Base-by-base conservation (phyloP, 2,888 invertebrate species). In the Synanthedon formicaeformis region DNA sequence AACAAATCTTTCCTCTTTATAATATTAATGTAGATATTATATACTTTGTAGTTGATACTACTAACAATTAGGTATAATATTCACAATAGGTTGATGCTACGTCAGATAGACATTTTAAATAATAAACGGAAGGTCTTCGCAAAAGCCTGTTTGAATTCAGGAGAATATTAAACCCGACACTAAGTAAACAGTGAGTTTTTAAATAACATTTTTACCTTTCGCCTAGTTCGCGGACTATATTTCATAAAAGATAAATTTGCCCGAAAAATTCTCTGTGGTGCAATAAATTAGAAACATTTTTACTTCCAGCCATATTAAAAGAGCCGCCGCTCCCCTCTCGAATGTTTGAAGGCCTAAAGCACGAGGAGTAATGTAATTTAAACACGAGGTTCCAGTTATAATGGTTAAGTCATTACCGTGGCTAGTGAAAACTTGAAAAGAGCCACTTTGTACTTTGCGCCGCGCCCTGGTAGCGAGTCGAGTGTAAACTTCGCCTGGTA, bases 201-300 rank as follows among this genome's bases (percentile, higher is more conserved):
- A 57, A n/a, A 45, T 57, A 58, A 62, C 64, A 66, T 58, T 64
- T 61, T 65, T 63, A 23, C 49, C 49, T 49, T 49, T 49, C 50
- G 12, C 50, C 48, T 66, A 60, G 71, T 67, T 66, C 58, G 58
- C 56, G 62, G 66, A 63, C 71, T 56, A 64, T 69, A 71, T 66
- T 71, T 73, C 64, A 71, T 53, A 61, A 64, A 61, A 53, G 53
- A 53, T 53, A 53, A 53, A 65, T 62, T 64, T 61, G 60, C 61
- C 61, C 64, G 59, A 69, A 73, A 71, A 73, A 69, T 67, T 64
- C 71, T 67, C 66, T 57, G 59, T 54, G 59, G 66, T 58, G 59
- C 61, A 60, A 69, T 75, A 72, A 73, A 73, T 76, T 75, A 69
- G 67, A 67, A 72, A 67, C 66, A 67, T 70, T 71, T 67, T 64